Evolutionary conservation across 2,113 vertebrate genomes (phyloP).

Genomic region (Edolisoma coerulescens): DNA sequence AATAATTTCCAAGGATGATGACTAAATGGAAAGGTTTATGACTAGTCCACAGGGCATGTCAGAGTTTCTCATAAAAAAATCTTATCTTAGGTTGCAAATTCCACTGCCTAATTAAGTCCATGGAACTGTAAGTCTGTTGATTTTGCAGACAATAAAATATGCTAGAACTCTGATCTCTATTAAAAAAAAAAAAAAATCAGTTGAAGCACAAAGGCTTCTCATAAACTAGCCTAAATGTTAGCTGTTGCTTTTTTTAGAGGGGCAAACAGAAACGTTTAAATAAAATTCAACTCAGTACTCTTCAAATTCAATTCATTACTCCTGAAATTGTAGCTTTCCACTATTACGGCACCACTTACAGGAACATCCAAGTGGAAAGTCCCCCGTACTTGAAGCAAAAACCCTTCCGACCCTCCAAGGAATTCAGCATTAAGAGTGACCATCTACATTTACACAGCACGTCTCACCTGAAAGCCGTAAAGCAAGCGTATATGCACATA

Average conservation of each 20-base stretch:
- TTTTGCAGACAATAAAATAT: neutral
- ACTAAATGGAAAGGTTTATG: slow-evolving; percentile 40
- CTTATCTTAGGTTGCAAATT: slow-evolving; percentile 61
- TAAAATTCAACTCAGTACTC: neutral
- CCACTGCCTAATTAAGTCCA: slow-evolving; percentile 9
- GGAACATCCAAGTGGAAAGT: neutral
- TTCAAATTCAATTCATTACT: neutral
- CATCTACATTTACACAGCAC: neutral
- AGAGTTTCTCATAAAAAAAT: slow-evolving; percentile 1
- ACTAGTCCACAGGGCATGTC: neutral
- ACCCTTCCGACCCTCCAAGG: neutral
- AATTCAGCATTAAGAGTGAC: neutral
- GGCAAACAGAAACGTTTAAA: neutral
- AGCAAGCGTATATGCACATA: neutral
- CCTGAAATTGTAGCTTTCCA: neutral
- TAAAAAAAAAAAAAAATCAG: neutral
- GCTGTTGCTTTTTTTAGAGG: neutral
- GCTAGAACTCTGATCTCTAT: neutral
- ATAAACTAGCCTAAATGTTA: neutral
- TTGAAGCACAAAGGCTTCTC: neutral
- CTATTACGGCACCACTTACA: neutral
- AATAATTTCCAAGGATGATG: slow-evolving; percentile 26
- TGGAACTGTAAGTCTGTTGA: neutral
- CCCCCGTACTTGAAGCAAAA: neutral
- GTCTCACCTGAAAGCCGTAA: neutral